phyloP scores from a whole-genome alignment of 2,797 vertebrate species.

The Pangasius macronema region DNA sequence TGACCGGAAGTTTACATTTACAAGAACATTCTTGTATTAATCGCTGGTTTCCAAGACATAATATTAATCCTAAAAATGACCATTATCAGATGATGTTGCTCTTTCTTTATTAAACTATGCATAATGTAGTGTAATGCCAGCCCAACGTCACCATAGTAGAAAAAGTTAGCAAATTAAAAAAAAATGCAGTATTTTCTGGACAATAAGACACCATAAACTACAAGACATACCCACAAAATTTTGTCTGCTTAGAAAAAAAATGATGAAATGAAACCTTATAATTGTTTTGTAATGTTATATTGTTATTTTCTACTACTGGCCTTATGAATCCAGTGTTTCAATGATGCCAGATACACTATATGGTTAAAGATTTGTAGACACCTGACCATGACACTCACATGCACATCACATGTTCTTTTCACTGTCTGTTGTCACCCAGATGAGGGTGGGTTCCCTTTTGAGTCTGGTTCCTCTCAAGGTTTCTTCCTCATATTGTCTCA shows the following conservation, averaged over 20 bases:
- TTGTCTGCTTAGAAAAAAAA: not conserved
- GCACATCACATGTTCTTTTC: no score
- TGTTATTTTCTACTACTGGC: not conserved
- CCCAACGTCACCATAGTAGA: not conserved
- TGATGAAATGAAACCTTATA: not conserved
- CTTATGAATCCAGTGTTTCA: no score
- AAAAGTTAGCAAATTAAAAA: not conserved
- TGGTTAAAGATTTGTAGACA: not conserved
- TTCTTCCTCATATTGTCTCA: no score
- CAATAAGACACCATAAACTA: not conserved
- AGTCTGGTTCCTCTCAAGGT: no score
- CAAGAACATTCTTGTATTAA: not conserved
- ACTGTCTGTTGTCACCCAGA: no score
- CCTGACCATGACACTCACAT: not conserved
- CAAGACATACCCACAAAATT: not conserved
- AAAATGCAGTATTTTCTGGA: not conserved
- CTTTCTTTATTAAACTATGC: not conserved
- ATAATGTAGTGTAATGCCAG: not conserved
- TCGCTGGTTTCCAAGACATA: not conserved
- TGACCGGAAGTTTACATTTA: not conserved
- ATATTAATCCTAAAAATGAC: not conserved
- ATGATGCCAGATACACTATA: no score
- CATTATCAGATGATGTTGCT: not conserved
- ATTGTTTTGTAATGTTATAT: not conserved
- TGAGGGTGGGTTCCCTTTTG: no score